Evolutionary conservation across 1,140 invertebrate species (phyloP).

Genomic region (Sipha flava): DNA sequence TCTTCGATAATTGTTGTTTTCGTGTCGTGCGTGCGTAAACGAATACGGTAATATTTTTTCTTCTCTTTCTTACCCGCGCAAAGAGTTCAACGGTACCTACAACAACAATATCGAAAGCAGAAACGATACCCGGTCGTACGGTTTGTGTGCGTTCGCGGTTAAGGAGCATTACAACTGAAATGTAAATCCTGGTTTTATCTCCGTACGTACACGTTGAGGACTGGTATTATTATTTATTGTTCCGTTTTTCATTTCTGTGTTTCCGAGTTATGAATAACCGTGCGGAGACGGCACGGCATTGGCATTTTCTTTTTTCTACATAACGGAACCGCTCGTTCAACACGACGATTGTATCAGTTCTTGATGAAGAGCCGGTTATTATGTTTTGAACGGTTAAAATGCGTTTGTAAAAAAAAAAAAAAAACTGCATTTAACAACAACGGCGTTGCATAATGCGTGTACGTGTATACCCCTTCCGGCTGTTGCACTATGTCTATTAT

Average conservation of each 20-base stretch:
- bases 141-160: neutral
- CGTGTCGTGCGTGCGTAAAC: neutral
- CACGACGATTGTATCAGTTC: conserved; percentile 14
- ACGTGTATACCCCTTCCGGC: neutral
- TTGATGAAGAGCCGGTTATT: conserved; percentile 15
- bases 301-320: neutral
- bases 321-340: conserved; percentile 16
- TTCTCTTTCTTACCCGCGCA: neutral
- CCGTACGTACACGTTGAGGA: too few relatives aligned
- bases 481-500: neutral
- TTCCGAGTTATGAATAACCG: neutral
- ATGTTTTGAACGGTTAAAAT: neutral
- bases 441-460: neutral
- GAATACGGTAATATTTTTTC: neutral
- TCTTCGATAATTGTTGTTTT: neutral
- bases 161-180: neutral
- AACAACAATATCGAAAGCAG: neutral
- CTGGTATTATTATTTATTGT: neutral
- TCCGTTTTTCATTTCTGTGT: conserved; percentile 10
- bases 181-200: neutral
- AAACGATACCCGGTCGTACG: neutral
- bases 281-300: neutral
- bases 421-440: neutral
- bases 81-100: neutral
- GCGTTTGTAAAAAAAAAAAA: neutral